A percentile compares a stretch with the other conserved stretches of the same genome.
Evolutionary conservation across 2,113 vertebrate genomes (phyloP).

Genomic region (Tichodroma muraria): DNA sequence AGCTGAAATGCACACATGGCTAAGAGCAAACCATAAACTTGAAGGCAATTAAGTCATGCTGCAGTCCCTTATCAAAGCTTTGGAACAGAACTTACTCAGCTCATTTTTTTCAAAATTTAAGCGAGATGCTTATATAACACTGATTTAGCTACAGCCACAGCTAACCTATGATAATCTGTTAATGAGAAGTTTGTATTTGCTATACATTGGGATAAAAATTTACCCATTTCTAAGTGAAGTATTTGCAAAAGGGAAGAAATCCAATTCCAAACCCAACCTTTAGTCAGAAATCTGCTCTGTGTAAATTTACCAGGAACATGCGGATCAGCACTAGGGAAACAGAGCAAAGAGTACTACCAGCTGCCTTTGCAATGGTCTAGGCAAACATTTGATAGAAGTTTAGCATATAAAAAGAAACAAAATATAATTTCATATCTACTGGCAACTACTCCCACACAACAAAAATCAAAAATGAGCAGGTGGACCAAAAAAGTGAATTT

Average conservation of each 20-base stretch:
- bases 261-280: not conserved
- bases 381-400: not conserved
- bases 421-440: not conserved
- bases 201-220: not conserved
- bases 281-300: not conserved
- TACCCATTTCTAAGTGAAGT: not conserved
- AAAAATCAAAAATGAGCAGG: not conserved
- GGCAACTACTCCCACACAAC: not conserved
- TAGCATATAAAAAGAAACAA: not conserved
- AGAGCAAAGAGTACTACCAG: not conserved
- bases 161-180: not conserved
- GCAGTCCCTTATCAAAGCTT: not conserved
- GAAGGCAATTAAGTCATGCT: not conserved
- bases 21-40: not conserved
- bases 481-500: not conserved
- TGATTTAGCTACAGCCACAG: not conserved
- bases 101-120: not conserved
- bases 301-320: not conserved
- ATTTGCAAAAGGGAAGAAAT: not conserved
- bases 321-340: not conserved
- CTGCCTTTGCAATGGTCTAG: not conserved
- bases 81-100: not conserved
- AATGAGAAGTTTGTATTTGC: not conserved
- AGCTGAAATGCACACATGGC: not conserved
- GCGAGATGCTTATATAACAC: fast-evolving